phyloP scores from a whole-genome alignment of 2,797 vertebrate genomes.

The Platalea minor region DNA sequence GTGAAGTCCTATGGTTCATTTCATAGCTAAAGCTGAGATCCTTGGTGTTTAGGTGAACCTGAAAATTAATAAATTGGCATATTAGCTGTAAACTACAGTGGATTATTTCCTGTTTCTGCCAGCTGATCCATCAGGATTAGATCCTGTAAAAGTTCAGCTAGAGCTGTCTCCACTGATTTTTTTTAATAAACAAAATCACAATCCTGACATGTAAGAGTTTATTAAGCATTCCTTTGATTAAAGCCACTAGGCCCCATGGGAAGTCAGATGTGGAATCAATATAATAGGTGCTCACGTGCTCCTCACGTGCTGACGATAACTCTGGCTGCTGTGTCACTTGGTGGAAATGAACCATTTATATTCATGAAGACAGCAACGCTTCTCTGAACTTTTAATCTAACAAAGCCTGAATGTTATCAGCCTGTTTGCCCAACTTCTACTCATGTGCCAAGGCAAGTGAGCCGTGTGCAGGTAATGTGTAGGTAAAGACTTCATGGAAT shows the following conservation, averaged over 20 bases:
- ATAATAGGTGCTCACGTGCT: neutral
- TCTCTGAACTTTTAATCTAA: slow-evolving; percentile 40
- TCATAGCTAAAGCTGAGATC: slow-evolving; percentile 6
- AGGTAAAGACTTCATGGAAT: neutral
- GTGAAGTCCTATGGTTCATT: neutral
- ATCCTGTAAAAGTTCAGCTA: slow-evolving; percentile 24
- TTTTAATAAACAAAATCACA: slow-evolving; percentile 45
- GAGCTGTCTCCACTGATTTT: slow-evolving; percentile 13
- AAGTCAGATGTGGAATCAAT: slow-evolving; percentile 28
- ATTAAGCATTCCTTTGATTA: slow-evolving; percentile 62
- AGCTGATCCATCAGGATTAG: slow-evolving; percentile 37
- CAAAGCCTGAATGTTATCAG: slow-evolving; percentile 25
- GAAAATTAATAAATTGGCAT: slow-evolving; percentile 56
- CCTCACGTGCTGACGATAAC: neutral
- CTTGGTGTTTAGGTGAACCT: slow-evolving; percentile 30
- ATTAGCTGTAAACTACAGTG: slow-evolving; percentile 43
- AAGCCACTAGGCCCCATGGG: neutral
- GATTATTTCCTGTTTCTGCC: slow-evolving; percentile 41
- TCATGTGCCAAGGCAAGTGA: neutral
- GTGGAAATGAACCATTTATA: slow-evolving; percentile 29
- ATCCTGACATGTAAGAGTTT: slow-evolving; percentile 25
- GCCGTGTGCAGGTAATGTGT: neutral
- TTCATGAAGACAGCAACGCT: slow-evolving; percentile 10
- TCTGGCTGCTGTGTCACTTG: slow-evolving; percentile 11
- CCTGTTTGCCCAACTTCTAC: neutral